These are phyloP conservation scores for Scatophagus argus DNA, from an alignment of 2,113 vertebrate genomes.

Conservation along the genomic window DNA sequence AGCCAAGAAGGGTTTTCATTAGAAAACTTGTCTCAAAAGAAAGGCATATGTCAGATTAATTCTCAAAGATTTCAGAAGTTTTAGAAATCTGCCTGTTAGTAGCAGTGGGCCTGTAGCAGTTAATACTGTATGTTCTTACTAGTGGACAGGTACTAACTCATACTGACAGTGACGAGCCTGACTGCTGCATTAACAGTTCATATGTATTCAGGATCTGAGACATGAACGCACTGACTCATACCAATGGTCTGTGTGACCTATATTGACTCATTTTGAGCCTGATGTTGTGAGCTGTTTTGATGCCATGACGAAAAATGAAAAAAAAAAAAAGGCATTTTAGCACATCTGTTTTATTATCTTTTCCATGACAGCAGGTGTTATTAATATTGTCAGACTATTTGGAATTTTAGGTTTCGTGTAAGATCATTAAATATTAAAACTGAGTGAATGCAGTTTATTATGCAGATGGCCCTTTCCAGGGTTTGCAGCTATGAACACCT, in stretches of 20 bases:
- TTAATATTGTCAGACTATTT: conserved; percentile 33
- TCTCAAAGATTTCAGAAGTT: conserved; percentile 5
- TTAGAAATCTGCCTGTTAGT: not conserved
- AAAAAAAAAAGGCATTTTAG: conserved; percentile 35
- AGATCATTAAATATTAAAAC: conserved; percentile 65
- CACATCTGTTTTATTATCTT: not conserved
- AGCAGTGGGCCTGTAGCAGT: conserved; percentile 8
- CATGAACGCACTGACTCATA: conserved; percentile 28
- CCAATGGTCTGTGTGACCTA: conserved; percentile 34
- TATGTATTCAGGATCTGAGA: conserved; percentile 49
- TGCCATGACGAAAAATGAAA: conserved; percentile 32
- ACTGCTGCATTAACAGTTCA: conserved; percentile 35
- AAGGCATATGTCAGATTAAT: not conserved
- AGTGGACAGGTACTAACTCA: conserved; percentile 27
- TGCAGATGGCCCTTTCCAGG: conserved; percentile 25
- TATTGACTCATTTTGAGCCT: conserved; percentile 26
- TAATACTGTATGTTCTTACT: not conserved
- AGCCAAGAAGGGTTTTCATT: conserved; percentile 1
- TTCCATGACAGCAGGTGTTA: conserved; percentile 27
- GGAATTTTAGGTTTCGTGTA: conserved; percentile 57
- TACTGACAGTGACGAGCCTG: conserved; percentile 25
- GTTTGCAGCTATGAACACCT: not conserved
- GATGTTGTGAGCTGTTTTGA: conserved; percentile 43
- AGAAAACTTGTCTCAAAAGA: not conserved
- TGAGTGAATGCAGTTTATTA: conserved; percentile 33